Percentiles rank a stretch among this genome's conserved stretches.
phyloP scores from a whole-genome alignment of 1,140 invertebrate species.

The Megathymus violae region DNA sequence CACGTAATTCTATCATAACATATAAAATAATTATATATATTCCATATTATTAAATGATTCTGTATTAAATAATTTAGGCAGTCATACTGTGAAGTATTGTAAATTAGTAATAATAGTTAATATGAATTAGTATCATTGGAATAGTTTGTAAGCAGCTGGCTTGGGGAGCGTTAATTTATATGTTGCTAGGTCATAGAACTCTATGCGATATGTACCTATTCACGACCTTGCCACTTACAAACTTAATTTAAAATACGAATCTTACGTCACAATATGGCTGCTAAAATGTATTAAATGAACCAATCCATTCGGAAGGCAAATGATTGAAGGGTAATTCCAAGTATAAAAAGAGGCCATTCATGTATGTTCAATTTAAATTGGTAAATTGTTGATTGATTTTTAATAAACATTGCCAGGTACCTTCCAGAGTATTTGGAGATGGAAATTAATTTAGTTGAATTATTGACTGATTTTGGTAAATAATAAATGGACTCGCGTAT shows the following conservation, averaged over 20 bases:
- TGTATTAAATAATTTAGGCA: too few species aligned
- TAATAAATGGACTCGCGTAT: too few species aligned
- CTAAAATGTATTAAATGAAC: neutral
- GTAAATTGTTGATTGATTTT: neutral
- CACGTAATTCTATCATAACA: too few species aligned
- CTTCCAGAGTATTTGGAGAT: neutral
- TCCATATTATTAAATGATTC: too few species aligned
- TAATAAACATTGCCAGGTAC: neutral
- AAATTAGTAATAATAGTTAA: too few species aligned
- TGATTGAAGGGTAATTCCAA: conserved; percentile 9
- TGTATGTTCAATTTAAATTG: neutral
- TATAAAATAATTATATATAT: too few species aligned
- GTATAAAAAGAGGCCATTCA: conserved; percentile 2
- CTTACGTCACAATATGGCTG: conserved; percentile 1
- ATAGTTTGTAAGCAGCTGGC: too few species aligned
- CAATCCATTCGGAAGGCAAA: conserved; percentile 10
- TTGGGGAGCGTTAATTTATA: too few species aligned
- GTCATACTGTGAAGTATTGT: too few species aligned
- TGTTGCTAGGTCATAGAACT: neutral
- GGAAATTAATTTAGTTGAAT: neutral
- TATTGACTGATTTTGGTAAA: neutral
- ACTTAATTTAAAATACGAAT: neutral
- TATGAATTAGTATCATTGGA: too few species aligned
- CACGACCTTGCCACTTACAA: neutral
- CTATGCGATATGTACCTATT: too few species aligned